These are phyloP conservation scores for Ommatoiulus sabulosus DNA, from an alignment of 2,888 invertebrate genomes.

Conservation along the genomic window DNA sequence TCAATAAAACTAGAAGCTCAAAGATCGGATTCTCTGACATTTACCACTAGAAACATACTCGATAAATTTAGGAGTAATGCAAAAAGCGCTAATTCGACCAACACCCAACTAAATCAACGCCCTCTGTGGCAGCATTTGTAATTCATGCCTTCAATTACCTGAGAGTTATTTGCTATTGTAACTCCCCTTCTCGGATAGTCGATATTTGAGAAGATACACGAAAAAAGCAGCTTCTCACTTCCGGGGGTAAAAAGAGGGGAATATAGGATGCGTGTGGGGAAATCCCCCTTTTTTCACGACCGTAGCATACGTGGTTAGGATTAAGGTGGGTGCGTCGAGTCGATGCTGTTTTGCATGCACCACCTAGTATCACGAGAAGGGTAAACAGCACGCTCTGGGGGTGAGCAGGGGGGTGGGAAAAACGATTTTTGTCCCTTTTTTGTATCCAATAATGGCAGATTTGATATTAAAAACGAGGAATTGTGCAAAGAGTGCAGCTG, in stretches of 20 bases:
- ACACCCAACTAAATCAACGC: background rate
- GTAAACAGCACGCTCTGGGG: slow-evolving; percentile 20
- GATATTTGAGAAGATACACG: slow-evolving; percentile 24
- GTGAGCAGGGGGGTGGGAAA: background rate
- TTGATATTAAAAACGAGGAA: slow-evolving; percentile 31
- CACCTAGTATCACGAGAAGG: background rate
- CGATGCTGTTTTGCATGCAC: slow-evolving; percentile 36
- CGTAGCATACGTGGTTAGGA: background rate
- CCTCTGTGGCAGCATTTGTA: slow-evolving; percentile 10
- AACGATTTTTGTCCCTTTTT: slow-evolving; percentile 13
- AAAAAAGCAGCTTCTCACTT: slow-evolving; percentile 6
- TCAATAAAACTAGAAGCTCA: no score
- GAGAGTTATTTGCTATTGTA: slow-evolving; percentile 7
- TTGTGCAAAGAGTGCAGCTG: slow-evolving; percentile 35
- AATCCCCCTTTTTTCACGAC: background rate
- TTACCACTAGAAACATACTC: no score
- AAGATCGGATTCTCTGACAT: no score
- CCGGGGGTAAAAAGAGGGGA: background rate
- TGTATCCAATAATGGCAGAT: slow-evolving; percentile 43
- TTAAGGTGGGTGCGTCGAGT: background rate
- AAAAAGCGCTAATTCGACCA: background rate
- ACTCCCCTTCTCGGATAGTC: background rate
- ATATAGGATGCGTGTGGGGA: background rate
- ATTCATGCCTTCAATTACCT: slow-evolving; percentile 4
- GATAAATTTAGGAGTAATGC: background rate